These are phyloP conservation scores for Polydesmus complanatus DNA, from an alignment of 2,888 invertebrate genomes.

Conservation along the genomic window DNA sequence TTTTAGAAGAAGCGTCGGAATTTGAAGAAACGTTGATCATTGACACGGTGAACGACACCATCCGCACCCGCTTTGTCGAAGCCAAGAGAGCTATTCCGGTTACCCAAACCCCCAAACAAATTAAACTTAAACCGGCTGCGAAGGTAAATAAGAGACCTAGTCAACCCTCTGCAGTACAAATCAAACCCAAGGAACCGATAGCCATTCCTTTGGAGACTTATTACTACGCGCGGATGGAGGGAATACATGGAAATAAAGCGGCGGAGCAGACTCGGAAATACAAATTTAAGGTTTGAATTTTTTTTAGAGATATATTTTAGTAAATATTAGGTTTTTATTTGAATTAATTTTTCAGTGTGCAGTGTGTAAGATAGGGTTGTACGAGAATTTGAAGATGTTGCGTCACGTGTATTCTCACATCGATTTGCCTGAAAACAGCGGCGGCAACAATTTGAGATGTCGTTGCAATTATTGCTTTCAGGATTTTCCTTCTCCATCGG, in stretches of 20 bases:
- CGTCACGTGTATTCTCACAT: constrained; percentile 58
- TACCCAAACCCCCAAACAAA: no score
- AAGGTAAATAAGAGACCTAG: neutral
- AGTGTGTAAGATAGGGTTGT: constrained; percentile 48
- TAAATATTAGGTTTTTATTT: neutral
- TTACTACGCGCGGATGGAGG: constrained; percentile 40
- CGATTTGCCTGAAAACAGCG: constrained; percentile 36
- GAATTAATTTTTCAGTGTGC: constrained; percentile 42
- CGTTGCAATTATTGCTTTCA: neutral
- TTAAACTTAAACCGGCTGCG: no score
- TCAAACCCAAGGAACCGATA: neutral
- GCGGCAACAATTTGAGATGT: constrained; percentile 31
- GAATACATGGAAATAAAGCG: neutral
- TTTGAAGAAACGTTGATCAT: constrained; percentile 30
- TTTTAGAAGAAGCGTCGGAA: neutral
- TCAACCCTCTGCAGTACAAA: neutral
- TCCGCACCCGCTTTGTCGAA: neutral
- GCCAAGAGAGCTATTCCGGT: no score
- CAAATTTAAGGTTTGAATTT: constrained; percentile 16
- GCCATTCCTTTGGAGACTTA: constrained; percentile 41
- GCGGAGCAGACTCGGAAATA: constrained; percentile 2
- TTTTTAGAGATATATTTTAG: neutral
- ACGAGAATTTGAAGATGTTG: constrained; percentile 55
- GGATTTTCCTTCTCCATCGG: neutral
- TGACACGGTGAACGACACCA: neutral